Evolutionary conservation across 2,888 invertebrate species (phyloP), one percentile per base, ranked within the genome.

Genomic region (Neocrepidodera transversa): DNA sequence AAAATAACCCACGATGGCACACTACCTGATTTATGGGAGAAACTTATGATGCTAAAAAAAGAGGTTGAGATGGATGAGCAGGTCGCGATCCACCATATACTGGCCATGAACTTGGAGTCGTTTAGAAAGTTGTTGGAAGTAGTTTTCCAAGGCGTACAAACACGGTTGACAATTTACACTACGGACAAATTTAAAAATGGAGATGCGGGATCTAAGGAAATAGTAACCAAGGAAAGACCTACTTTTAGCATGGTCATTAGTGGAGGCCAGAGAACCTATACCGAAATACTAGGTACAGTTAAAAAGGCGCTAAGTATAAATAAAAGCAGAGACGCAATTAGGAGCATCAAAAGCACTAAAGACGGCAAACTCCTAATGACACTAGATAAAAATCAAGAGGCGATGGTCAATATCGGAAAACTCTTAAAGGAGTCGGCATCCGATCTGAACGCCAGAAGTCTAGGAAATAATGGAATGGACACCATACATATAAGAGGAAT

Each of bases 51-150:
- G 32, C 32, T 48, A 10, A 52, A n/a, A 14, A 42, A 26, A 30
- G 40, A 52, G 28, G 13, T 18, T 4, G 42, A 42, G 14, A 14
- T 26, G 4, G 30, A 48, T n/a, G 13, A 16, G 14, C 13, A 52
- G 2, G 16, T 42, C 1, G 28, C 36, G 4, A 8, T 38, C 8
- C 55, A 48, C 55, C 45, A 35, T 14, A 17, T 47, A 36, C 1
- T 8, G 6, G 11, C 10, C 11, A 11, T 26, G 16, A 30, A n/a
- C 11, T 2, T 26, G 8, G 26, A 55, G 16, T 7, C 2, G 5
- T 17, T 55, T 2, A 35, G 47, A 35, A 55, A 55, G 8, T 6
- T 55, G 18, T n/a, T 26, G 6, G 55, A 55, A 26, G 13, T 17
- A 11, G 16, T 36, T 1, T 55, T 55, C 18, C 11, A 16, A 3